A percentile compares a stretch with the other conserved stretches of the same genome.
Evolutionary conservation across 2,888 invertebrate genomes (phyloP).

Genomic region (Drosophila anceps): DNA sequence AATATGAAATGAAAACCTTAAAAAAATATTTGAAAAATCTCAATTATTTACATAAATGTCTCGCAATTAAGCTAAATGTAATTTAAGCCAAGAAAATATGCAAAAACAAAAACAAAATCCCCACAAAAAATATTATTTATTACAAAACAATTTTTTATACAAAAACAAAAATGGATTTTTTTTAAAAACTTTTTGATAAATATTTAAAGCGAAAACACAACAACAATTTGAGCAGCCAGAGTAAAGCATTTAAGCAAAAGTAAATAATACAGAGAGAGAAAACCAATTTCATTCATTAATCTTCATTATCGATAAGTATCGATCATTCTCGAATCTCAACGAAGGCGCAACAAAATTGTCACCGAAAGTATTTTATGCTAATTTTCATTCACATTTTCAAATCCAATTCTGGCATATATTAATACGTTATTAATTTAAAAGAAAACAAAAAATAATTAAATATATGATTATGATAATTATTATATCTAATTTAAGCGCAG

Average conservation of each 20-base stretch:
- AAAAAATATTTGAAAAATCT: constrained; percentile 72
- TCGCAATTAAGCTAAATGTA: constrained; percentile 78
- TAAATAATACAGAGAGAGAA: neutral
- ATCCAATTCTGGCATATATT: constrained; percentile 50
- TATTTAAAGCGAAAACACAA: neutral
- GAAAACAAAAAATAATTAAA: neutral
- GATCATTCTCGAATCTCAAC: constrained; percentile 24
- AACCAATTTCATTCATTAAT: neutral
- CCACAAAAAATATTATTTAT: constrained; percentile 64
- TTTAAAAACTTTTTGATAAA: constrained; percentile 48
- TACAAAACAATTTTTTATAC: constrained; percentile 51
- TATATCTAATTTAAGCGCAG: constrained; percentile 67
- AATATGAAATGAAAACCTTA: constrained; percentile 9
- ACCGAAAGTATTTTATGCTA: constrained; percentile 62
- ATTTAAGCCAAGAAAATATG: constrained; percentile 62
- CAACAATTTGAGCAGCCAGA: constrained; percentile 62
- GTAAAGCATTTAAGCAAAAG: constrained; percentile 61
- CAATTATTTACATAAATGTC: constrained; percentile 82
- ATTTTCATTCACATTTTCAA: constrained; percentile 54
- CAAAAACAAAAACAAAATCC: constrained; percentile 30
- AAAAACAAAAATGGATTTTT: constrained; percentile 29
- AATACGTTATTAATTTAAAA: constrained; percentile 56
- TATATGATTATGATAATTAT: constrained; percentile 48
- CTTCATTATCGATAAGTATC: constrained; percentile 3
- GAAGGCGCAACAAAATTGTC: constrained; percentile 47